Evolutionary conservation across 1,140 invertebrate species (phyloP).

Genomic region (Caligus rogercresseyi): DNA sequence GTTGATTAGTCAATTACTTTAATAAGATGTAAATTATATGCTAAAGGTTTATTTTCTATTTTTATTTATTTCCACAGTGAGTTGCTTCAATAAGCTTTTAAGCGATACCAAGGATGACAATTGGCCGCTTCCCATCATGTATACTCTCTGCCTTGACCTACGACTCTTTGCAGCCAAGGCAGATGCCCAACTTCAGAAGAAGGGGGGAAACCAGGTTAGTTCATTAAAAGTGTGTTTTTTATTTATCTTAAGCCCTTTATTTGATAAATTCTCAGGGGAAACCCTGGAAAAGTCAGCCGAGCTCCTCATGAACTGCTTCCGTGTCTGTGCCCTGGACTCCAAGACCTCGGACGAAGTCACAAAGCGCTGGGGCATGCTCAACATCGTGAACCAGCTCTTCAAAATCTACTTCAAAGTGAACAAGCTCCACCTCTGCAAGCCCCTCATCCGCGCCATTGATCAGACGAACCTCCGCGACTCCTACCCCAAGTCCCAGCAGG

Average conservation of each 20-base stretch:
- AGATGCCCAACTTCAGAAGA: slow-evolving; percentile 36
- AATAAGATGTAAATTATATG: no score
- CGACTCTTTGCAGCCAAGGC: slow-evolving; percentile 59
- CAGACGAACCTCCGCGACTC: slow-evolving; percentile 32
- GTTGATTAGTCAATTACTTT: no score
- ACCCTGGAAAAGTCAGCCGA: slow-evolving; percentile 58
- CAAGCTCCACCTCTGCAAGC: slow-evolving; percentile 88
- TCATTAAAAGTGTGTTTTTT: slow-evolving; percentile 8
- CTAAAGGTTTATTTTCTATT: no score
- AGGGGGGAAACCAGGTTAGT: slow-evolving; percentile 26
- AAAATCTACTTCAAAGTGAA: slow-evolving; percentile 97
- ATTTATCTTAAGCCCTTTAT: background rate
- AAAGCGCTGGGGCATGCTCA: slow-evolving; percentile 82
- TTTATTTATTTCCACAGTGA: no score
- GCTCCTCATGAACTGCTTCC: slow-evolving; percentile 76
- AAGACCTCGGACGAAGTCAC: slow-evolving; percentile 66
- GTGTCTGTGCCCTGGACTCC: slow-evolving; percentile 89
- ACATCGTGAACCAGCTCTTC: slow-evolving; percentile 85
- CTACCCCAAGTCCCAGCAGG: slow-evolving; percentile 41
- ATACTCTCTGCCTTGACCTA: slow-evolving; percentile 68
- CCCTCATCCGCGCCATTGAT: slow-evolving; percentile 77
- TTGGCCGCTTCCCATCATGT: slow-evolving; percentile 82
- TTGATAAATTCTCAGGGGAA: background rate
- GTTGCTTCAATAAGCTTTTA: slow-evolving; percentile 59
- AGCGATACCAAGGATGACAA: slow-evolving; percentile 84